Base-by-base conservation (phyloP, 2,797 vertebrate genomes). In the Lepilemur ruficaudatus region DNA sequence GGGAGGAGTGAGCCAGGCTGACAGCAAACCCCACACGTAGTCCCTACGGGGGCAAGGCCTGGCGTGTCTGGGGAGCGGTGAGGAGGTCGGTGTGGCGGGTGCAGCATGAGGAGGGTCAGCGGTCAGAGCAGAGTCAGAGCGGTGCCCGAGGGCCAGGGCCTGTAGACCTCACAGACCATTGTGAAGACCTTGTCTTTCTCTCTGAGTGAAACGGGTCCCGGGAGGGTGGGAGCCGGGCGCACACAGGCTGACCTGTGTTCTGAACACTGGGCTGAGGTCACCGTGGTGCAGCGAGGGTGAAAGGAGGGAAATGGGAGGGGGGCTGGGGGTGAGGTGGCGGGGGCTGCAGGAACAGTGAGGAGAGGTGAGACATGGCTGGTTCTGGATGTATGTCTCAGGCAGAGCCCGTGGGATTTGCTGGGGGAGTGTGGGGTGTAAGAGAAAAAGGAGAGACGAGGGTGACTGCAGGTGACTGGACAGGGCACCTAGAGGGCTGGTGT, bases 221-320 rank as follows among this genome's bases (percentile, higher is more conserved):
- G 25, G 61, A 63, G 25, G 35, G 9, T 7, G 12, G 6, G 10
- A 75, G 35, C 13, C 73, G 22, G 30, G 50, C 41, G 11, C 4
- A 12, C 0, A 7, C 52, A 11, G 38, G 48, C 38, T 14, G 13
- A 14, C 18, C n/a, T 4, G 0, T 5, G 5, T 6, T 35, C 30
- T 22, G 23, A 80, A 41, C 3, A 2, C 32, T 25, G 41, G 8
- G 17, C 63, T 82, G 46, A 61, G 50, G 22, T 38, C 43, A 30
- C 41, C 73, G 17, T 46, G 48, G 20, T 17, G 10, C 17, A 18
- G 5, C 15, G 23, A 25, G 14, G 67, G 23, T 32, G 3, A 30
- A 43, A 6, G 32, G 7, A 55, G 57, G 11, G 48, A 67, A 32
- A 57, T 5, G 3, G n/a, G 12, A 2, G 35, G 20, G 28, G 8